Base-by-base conservation (phyloP, 2,888 invertebrate species). In the Xylophagus ater region DNA sequence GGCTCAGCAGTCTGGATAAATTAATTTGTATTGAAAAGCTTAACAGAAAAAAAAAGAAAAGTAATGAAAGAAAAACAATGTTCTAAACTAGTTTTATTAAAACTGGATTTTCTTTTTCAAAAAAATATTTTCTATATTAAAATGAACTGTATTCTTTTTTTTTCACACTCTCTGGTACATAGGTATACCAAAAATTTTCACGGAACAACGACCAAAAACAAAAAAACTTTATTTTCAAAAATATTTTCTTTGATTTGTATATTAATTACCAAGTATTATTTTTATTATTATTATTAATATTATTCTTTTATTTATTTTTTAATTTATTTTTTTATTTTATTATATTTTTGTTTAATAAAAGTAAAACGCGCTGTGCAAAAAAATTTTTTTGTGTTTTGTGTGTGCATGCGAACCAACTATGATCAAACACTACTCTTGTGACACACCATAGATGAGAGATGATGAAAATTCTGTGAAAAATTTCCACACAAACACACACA, bases 361-460 rank as follows among this genome's bases (percentile, higher is more conserved):
- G 48, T 49, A 59, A 60, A 60, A 54, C 57, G 54, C 56, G 57
- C 55, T 56, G 56, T 58, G 58, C 53, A 51, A 59, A 59, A 57
- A 57, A 53, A n/a, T n/a, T n/a, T n/a, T 54, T 53, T 57, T 56
- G 56, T 57, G 56, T 58, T 57, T 56, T 52, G 56, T 59, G 59
- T 59, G 56, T 56, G 58, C 58, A 60, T 60, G 61, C 59, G 58
- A 58, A 55, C 60, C 61, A 60, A 60, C 60, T 60, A 59, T 50
- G 49, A 51, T 50, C 49, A 48, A 49, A 51, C 49, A 52, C 52
- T 50, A 51, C 47, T n/a, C n/a, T n/a, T n/a, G 49, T 47, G 48
- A 47, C 47, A 49, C 44, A 46, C 46, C n/a, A n/a, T n/a, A n/a
- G 49, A 47, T 47, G 48, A 49, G 48, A 50, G 49, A 47, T 45